Evolutionary conservation across 2,113 vertebrate species (phyloP), one percentile per base, ranked within the genome.

Genomic region (Benitochromis conjunctus): DNA sequence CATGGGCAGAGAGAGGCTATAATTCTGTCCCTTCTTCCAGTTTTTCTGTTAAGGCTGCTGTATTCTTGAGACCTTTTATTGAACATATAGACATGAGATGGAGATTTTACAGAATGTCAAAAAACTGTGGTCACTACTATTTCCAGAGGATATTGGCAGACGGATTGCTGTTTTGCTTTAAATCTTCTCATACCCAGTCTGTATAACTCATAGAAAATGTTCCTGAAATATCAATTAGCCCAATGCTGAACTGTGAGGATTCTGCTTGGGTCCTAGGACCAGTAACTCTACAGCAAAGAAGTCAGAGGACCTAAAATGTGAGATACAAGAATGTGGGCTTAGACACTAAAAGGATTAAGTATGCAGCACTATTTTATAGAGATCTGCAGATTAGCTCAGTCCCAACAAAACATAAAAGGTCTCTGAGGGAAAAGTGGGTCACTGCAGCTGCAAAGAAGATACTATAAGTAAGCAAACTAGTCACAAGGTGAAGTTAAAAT

Each of bases 401-500:
- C 21, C 14, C 77, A 57, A 43, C 36, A 57, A 57, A 57, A 57
- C 77, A 43, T 79, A 79, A 79, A 57, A 12, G 21, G 54, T 79
- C 54, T 41, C 54, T 19, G 54, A 19, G 77, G 54, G 36, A 58
- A 81, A 91, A 88, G 26, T 85, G 79, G 84, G 76, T 88, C 90
- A 87, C 7, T 58, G 88, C 88, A 64, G 86, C 62, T 82, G 80
- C 36, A 57, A 38, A 57, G 51, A 83, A 66, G 74, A 24, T 16
- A 58, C 41, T 55, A 19, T 2, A 54, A 60, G 57, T 54, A 60
- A 66, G 58, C 62, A 84, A 41, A 53, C 10, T 36, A 18, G 57
- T 29, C 77, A 41, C 26, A 11, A 4, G 24, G 41, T 76, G 71
- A 19, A 53, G 71, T 53, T 66, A n/a, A 53, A 76, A 34, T 80